A percentile compares a stretch with the other conserved stretches of the same genome.
Conservation (phyloP, 1,140 invertebrate genomes). For the Drosophila yakuba region DNA sequence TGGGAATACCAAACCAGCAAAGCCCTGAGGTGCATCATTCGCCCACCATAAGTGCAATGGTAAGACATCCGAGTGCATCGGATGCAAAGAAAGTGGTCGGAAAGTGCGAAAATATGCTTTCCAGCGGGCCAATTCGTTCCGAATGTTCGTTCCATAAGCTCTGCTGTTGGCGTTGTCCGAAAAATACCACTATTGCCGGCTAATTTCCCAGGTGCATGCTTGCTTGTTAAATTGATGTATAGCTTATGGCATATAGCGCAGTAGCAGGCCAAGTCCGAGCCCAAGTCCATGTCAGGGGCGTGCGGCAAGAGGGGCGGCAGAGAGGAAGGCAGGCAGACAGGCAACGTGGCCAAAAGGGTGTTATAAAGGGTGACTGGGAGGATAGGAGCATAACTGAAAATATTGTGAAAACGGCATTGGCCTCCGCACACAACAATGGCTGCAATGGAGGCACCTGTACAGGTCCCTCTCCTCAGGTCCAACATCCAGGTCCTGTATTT, state of each 20-base stretch:
- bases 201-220: constrained; percentile 82
- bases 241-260: constrained; percentile 20
- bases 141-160: constrained; percentile 45
- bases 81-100: constrained; percentile 5
- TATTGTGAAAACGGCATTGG: constrained; percentile 69
- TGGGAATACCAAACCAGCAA: not conserved
- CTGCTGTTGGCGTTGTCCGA: constrained; percentile 54
- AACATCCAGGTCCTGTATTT: constrained; percentile 41
- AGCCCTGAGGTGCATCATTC: not conserved
- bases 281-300: constrained; percentile 10
- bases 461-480: not conserved
- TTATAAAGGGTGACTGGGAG: not conserved
- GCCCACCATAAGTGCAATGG: not conserved
- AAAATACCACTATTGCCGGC: constrained; percentile 73
- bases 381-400: constrained; percentile 61
- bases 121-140: constrained; percentile 2
- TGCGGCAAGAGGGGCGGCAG: constrained; percentile 3
- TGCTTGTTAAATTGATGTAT: constrained; percentile 82
- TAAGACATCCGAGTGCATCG: not conserved
- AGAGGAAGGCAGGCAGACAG: constrained; percentile 55
- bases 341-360: constrained; percentile 35
- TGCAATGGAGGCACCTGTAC: constrained; percentile 23
- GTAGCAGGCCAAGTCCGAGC: constrained; percentile 28
- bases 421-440: constrained; percentile 61
- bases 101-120: constrained; percentile 8